These are phyloP conservation scores for Coregonus clupeaformis DNA, from an alignment of 2,113 vertebrate species.

Conservation along the genomic window DNA sequence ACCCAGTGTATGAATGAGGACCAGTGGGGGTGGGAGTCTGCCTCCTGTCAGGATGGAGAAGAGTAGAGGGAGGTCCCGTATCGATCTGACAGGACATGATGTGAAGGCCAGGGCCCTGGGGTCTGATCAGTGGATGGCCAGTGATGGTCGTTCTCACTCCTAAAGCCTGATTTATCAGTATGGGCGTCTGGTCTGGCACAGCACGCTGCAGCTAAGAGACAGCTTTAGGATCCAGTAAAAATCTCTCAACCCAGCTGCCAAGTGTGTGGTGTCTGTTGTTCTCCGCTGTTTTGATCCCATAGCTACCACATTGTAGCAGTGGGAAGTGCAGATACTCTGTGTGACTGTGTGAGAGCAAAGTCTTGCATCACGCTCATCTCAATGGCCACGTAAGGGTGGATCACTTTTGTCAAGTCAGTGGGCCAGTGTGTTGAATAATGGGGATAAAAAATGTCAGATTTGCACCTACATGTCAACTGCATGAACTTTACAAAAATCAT, in stretches of 20 bases:
- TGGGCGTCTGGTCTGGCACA: constrained; percentile 32
- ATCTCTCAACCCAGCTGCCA: constrained; percentile 8
- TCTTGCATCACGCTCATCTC: too few relatives aligned
- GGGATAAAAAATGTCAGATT: too few relatives aligned
- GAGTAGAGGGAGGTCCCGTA: constrained; percentile 27
- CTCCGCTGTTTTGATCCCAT: neutral
- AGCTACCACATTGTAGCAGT: neutral
- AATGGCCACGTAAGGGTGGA: too few relatives aligned
- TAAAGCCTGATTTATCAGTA: constrained; percentile 45
- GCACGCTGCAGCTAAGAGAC: constrained; percentile 11
- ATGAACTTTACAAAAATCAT: too few relatives aligned
- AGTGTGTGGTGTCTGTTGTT: constrained; percentile 6
- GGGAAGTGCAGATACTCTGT: too few relatives aligned
- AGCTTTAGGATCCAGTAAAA: constrained; percentile 33
- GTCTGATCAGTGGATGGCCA: constrained; percentile 22
- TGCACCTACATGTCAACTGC: too few relatives aligned
- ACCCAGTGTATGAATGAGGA: neutral
- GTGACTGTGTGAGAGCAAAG: too few relatives aligned
- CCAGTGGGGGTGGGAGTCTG: constrained; percentile 4
- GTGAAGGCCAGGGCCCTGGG: constrained; percentile 26
- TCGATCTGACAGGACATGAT: constrained; percentile 42
- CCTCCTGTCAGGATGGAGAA: neutral
- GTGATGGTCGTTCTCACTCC: constrained; percentile 10
- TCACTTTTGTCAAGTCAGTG: too few relatives aligned
- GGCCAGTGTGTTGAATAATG: too few relatives aligned